Evolutionary conservation across 2,888 invertebrate genomes (phyloP), one percentile per base, ranked within the genome.

Genomic region (Calliphora vomitoria): DNA sequence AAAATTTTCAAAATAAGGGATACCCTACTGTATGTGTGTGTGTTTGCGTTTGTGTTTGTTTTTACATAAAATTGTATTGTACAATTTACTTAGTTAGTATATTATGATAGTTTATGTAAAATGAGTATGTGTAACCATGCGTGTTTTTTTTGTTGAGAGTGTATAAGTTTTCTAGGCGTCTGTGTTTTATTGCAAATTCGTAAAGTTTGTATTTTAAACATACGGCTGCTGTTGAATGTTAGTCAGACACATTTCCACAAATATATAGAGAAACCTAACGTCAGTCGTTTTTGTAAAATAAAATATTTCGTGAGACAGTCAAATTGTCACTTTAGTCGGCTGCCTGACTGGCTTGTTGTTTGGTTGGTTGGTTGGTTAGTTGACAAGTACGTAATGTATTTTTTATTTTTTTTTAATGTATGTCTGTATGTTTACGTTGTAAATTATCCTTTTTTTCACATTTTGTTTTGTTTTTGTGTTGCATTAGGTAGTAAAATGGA

Each of bases 361-460:
- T 68, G 58, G 80, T 41, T 38, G 60, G 62, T 79, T 74, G 66
- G 58, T 53, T 68, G 41, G 41, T 85, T 68, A 69, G 80, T 75
- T 75, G 80, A 80, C 74, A 79, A 84, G 74, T 74, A 53, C 20
- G 20, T 79, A 78, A 71, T 74, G 74, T 66, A 79, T 79, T 84
- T 84, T n/a, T n/a, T n/a, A n/a, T n/a, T n/a, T n/a, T n/a, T n/a
- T 66, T 68, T 60, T 74, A 66, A 41, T 74, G 66, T 35, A 35
- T 6, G 35, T 35, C 0, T 35, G 35, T 35, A 35, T 60, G 53
- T 75, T 85, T 74, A 75, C 31, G 80, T 80, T 85, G 80, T 80
- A 85, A 85, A 80, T 80, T 74, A 79, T 84, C 62, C 79, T 79
- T 66, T 62, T 83, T 69, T 18, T 47, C 5, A 1, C 18, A n/a